Evolutionary conservation across 2,797 vertebrate species (phyloP).

Genomic region (Betta splendens): DNA sequence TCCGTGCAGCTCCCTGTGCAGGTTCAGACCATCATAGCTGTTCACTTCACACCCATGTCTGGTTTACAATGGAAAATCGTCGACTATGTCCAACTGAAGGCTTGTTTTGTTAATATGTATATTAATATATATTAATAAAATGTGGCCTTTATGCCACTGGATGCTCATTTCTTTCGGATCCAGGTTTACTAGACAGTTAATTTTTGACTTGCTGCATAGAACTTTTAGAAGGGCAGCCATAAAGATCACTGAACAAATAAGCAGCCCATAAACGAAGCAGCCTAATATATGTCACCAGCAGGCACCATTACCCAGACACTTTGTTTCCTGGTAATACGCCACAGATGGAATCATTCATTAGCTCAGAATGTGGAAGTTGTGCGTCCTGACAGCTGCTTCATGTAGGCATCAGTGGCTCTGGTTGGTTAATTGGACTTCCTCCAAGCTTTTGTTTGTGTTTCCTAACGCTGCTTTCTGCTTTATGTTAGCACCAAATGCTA

Average conservation of each 20-base stretch:
- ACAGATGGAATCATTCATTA: neutral
- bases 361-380: neutral
- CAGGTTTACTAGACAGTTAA: no score
- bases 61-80: no score
- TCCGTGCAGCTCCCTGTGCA: no score
- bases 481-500: neutral
- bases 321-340: neutral
- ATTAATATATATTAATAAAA: no score
- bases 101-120: no score
- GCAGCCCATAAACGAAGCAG: neutral
- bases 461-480: neutral
- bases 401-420: no score
- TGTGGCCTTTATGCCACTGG: no score
- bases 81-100: no score
- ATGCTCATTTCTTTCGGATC: no score
- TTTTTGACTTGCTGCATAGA: neutral
- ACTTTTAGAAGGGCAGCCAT: neutral
- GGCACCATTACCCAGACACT: neutral
- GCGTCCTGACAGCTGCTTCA: neutral
- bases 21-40: no score
- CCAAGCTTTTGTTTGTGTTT: neutral
- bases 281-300: neutral
- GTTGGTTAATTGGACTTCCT: no score
- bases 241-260: neutral
- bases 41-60: no score